phyloP scores from a whole-genome alignment of 2,797 vertebrate genomes.

The Tiaroga cobitis region DNA sequence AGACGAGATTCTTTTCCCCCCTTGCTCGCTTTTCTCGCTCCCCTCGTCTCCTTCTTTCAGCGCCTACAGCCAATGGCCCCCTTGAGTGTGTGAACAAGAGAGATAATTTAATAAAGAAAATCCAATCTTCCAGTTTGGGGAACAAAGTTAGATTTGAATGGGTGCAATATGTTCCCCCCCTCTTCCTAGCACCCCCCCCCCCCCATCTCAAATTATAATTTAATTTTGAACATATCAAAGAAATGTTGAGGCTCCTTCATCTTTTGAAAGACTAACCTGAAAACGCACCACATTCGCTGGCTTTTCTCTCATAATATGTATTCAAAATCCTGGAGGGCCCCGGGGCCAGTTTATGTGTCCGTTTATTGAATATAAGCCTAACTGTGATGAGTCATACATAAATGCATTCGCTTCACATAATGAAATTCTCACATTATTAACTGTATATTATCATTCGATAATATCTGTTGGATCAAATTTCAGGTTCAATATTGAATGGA shows the following conservation, averaged over 20 bases:
- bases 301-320: constrained; percentile 35
- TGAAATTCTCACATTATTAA: constrained; percentile 50
- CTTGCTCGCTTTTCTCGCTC: constrained; percentile 61
- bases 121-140: constrained; percentile 86
- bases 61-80: constrained; percentile 86
- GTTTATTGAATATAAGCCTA: constrained; percentile 44
- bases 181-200: constrained; percentile 62
- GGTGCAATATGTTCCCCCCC: constrained; percentile 75
- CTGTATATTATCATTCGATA: constrained; percentile 35
- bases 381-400: constrained; percentile 46
- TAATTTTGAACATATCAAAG: constrained; percentile 80
- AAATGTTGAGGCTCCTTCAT: constrained; percentile 68
- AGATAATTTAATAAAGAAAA: constrained; percentile 90
- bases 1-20: constrained; percentile 81
- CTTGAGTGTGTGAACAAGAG: constrained; percentile 98
- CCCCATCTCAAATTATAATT: constrained; percentile 73
- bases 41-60: constrained; percentile 78
- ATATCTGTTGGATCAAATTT: constrained; percentile 37
- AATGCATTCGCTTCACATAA: constrained; percentile 43
- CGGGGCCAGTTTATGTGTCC: constrained; percentile 34
- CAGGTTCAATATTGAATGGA: constrained; percentile 27
- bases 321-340: constrained; percentile 29
- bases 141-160: constrained; percentile 85
- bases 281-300: constrained; percentile 18
- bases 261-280: constrained; percentile 57